phyloP scores from a whole-genome alignment of 1,140 invertebrate genomes.

The Zaprionus lachaisei region DNA sequence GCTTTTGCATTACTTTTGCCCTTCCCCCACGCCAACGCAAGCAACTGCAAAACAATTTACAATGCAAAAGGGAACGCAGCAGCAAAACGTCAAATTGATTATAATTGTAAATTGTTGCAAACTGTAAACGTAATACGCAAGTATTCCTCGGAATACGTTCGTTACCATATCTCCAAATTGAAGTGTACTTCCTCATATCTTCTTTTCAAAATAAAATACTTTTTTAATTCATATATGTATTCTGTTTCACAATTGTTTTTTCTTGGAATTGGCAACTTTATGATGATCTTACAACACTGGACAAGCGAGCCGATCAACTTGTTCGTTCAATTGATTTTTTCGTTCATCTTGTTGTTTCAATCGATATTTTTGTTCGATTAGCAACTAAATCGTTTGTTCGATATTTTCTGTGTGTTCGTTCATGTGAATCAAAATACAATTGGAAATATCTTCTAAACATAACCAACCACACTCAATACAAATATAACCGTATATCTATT shows the following conservation, averaged over 20 bases:
- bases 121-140: conserved; percentile 15
- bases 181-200: not conserved
- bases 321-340: too few relatives aligned
- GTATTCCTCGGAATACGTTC: conserved; percentile 41
- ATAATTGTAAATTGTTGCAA: conserved; percentile 77
- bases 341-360: too few relatives aligned
- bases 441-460: too few relatives aligned
- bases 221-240: not conserved
- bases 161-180: conserved; percentile 23
- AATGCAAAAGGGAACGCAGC: conserved; percentile 50
- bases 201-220: not conserved
- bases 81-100: conserved; percentile 70
- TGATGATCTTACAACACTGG: not conserved
- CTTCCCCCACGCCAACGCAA: conserved; percentile 36
- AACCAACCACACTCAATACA: not conserved
- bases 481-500: not conserved
- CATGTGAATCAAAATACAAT: too few relatives aligned
- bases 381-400: too few relatives aligned
- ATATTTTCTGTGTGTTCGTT: too few relatives aligned
- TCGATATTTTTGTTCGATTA: too few relatives aligned
- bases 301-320: not conserved
- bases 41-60: conserved; percentile 60
- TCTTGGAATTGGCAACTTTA: not conserved
- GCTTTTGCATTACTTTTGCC: conserved; percentile 67
- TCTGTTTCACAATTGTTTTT: not conserved